Base-by-base conservation (phyloP, 2,113 vertebrate species). In the Poecile atricapillus region DNA sequence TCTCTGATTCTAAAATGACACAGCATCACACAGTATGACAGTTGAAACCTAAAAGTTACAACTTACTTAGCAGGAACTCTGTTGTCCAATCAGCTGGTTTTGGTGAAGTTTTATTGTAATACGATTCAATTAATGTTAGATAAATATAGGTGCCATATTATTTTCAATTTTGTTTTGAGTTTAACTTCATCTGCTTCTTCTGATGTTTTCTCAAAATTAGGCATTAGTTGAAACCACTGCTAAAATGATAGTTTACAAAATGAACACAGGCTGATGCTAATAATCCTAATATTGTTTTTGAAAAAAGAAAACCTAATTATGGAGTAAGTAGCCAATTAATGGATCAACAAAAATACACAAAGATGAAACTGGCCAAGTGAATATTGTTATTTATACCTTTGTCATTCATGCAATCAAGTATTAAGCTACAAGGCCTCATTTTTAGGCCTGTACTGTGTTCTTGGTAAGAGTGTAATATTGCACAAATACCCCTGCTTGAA, bases 1-100 rank as follows among this genome's bases (percentile, higher is more conserved):
- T 95, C 87, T 96, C 80, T 71, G 88, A 83, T 94, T 97, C 82
- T 46, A 71, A 43, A 76, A 87, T 97, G 86, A 94, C 92, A 90
- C 8, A 23, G 70, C 82, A 85, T 58, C 11, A 70, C 11, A 70
- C 62, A 53, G 39, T 87, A 76, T 50, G 41, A 59, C 16, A 55
- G 60, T 55, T 69, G 27, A 92, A 86, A 79, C 52, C 73, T 75
- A 35, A n/a, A 50, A 59, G 68, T 69, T 87, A 9, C 12, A 39
- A 23, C 58, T 76, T 46, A 58, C 4, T 56, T 89, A 87, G 43
- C 59, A 76, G 60, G 44, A 49, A 14, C 30, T 67, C 35, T 74
- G 21, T 50, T 44, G 6, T 43, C 65, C 68, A 59, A 2, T 58
- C 49, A 77, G 73, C 58, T 56, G 43, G 31, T 73, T 74, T 93